A percentile compares a stretch with the other conserved stretches of the same genome.
These are phyloP conservation scores for Cyphotilapia sp. DNA, from an alignment of 2,113 vertebrate genomes.

Conservation along the genomic window DNA sequence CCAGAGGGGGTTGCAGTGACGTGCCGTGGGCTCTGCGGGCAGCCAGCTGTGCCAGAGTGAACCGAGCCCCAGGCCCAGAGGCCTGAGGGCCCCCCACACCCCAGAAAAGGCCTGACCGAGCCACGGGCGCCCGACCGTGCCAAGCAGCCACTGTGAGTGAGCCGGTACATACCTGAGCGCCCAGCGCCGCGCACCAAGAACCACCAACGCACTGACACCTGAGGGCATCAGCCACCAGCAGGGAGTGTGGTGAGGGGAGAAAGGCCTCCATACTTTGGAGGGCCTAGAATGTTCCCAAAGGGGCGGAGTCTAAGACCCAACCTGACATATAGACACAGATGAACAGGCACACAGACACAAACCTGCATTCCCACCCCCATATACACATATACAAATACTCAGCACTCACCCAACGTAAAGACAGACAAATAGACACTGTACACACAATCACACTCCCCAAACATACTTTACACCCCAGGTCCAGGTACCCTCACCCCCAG, in stretches of 20 bases:
- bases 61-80: neutral
- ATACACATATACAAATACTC: neutral
- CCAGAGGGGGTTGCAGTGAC: rapidly evolving
- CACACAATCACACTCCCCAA: neutral
- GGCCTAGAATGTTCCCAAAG: neutral
- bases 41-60: rapidly evolving
- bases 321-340: neutral
- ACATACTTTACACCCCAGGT: neutral
- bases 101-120: neutral
- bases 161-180: neutral
- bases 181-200: rapidly evolving
- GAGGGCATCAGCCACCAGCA: rapidly evolving
- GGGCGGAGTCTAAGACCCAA: neutral
- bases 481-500: neutral
- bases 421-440: neutral
- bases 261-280: rapidly evolving
- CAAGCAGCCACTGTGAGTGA: neutral
- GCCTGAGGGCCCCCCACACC: neutral
- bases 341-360: neutral
- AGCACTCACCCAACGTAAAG: neutral
- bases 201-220: rapidly evolving
- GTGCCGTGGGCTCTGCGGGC: neutral
- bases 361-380: neutral
- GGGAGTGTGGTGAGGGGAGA: neutral
- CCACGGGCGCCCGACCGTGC: neutral